Evolutionary conservation across 1,140 invertebrate genomes (phyloP), one percentile per base, ranked within the genome.

Genomic region (Chironomus striatipennis): DNA sequence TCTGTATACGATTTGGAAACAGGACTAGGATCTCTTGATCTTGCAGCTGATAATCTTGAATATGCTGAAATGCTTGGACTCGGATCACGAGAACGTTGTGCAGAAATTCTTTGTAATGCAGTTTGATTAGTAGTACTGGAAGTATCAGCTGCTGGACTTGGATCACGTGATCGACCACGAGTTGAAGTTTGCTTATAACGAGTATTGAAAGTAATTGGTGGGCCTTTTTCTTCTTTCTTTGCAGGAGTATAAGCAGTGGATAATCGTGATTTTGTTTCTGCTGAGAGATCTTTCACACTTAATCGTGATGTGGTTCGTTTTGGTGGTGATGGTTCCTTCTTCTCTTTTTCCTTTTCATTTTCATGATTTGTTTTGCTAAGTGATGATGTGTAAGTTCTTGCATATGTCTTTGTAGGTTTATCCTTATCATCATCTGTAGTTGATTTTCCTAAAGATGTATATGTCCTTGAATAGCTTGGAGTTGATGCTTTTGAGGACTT

Each of bases 131-230:
- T 79, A 72, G 81, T 81, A n/a, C n/a, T n/a, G n/a, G n/a, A n/a
- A 0, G 80, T 65, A 2, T 79, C 80, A 79, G 75, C 81, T 79
- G 74, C 77, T 79, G 81, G 81, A 77, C 81, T 82, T n/a, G 81
- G 78, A 76, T 82, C 81, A 10, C 81, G 73, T 0, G 80, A 81
- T 47, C 43, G 42, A 0, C 79, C 42, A 15, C 77, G 78, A 73
- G 82, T 70, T 70, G 65, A 20, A 20, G 65, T 70, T 21, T 20
- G 17, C 18, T 70, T 70, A 10, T 70, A 70, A 5, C 65, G 65
- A 20, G 65, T 70, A 70, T 70, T 70, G 10, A 70, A 70, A 20
- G 65, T 70, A 20, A 70, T 70, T 21, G 65, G 65, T 70, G 65
- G 65, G 1, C 65, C 65, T 70, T 70, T 70, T 20, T 70, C 65